Conservation (phyloP, 2,888 invertebrate genomes). For the Mesoligia furuncula region DNA sequence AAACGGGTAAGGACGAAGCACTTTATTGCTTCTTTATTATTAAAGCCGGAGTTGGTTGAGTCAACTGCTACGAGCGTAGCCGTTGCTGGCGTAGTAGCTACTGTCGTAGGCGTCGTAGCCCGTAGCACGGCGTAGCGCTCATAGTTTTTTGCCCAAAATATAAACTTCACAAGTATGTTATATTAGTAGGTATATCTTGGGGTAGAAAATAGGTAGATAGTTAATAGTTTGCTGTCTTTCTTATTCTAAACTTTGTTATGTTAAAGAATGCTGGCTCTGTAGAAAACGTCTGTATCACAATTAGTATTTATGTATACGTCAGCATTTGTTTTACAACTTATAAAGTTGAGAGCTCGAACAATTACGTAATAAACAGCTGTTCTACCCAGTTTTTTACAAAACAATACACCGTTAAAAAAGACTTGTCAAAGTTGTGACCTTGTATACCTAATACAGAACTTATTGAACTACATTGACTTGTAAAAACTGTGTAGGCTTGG, state of each 20-base stretch:
- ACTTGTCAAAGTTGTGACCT: constrained; percentile 21
- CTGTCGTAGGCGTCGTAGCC: constrained; percentile 41
- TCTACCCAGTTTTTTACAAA: neutral
- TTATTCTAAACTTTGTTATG: neutral
- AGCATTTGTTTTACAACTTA: constrained; percentile 20
- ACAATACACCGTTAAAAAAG: constrained; percentile 4
- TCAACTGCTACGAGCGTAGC: constrained; percentile 56
- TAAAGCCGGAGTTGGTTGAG: constrained; percentile 78
- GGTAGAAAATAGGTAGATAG: neutral
- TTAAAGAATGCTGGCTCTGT: neutral
- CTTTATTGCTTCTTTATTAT: constrained; percentile 90
- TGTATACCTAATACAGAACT: constrained; percentile 11
- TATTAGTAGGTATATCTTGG: neutral
- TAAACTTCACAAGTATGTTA: neutral
- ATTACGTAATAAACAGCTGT: constrained; percentile 41
- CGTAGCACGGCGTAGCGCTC: constrained; percentile 27
- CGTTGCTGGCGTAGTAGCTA: constrained; percentile 34
- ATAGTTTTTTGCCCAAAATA: neutral
- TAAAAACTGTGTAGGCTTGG: neutral
- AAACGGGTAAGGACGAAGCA: constrained; percentile 89
- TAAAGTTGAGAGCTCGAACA: constrained; percentile 25
- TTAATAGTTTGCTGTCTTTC: neutral
- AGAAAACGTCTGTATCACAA: neutral
- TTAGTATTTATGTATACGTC: neutral
- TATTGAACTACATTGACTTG: constrained; percentile 4